Evolutionary conservation across 37 sponge, comb jelly and placozoan genomes (phyloP).

Genomic region (Oopsacas minuta): DNA sequence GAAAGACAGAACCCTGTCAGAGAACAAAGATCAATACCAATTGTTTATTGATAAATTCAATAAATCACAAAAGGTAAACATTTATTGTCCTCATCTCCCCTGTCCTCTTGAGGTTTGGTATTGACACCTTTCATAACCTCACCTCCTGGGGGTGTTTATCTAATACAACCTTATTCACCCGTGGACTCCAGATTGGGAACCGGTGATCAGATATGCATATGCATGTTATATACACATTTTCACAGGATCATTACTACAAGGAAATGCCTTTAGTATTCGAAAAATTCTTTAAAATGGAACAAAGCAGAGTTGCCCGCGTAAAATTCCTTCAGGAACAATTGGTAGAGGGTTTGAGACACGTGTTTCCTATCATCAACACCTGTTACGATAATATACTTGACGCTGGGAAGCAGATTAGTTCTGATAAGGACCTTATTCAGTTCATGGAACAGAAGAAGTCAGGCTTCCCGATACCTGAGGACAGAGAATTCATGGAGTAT

Average conservation of each 20-base stretch:
- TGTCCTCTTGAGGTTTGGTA: too few species aligned
- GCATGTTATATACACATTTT: too few species aligned
- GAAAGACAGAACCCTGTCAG: neutral
- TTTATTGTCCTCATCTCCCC: too few species aligned
- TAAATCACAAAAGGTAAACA: conserved; percentile 13
- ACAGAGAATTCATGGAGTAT: neutral
- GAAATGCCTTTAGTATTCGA: neutral
- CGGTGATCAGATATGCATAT: too few species aligned
- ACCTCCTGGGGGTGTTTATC: too few species aligned
- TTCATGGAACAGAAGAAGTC: conserved; percentile 17
- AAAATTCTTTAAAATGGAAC: conserved; percentile 13
- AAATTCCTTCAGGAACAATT: neutral
- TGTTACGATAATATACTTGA: neutral
- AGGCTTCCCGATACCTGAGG: neutral
- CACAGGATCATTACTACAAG: neutral
- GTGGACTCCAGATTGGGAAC: too few species aligned
- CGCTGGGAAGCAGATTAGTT: neutral
- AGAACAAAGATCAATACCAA: neutral
- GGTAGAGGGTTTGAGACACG: neutral
- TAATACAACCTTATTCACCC: too few species aligned
- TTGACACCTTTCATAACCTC: too few species aligned
- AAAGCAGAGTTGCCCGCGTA: neutral
- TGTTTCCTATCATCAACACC: conserved; percentile 2
- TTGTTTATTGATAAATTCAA: conserved; percentile 12
- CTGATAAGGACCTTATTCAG: neutral